Conservation (phyloP, 2,797 vertebrate genomes). For the Gobionotothen gibberifrons region DNA sequence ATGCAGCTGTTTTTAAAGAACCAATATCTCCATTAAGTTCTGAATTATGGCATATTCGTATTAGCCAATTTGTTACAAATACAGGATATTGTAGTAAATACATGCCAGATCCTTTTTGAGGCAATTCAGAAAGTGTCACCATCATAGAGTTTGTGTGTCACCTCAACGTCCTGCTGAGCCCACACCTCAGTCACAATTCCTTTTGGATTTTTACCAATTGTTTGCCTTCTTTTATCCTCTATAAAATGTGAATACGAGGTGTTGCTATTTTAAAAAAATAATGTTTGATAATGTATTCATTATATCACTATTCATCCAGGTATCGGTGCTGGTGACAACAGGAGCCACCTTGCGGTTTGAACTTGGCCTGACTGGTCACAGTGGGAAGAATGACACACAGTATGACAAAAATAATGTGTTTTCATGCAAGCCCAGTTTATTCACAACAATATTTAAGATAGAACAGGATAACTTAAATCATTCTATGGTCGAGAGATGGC, state of each 20-base stretch:
- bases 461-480: conserved; percentile 2
- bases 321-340: conserved; percentile 38
- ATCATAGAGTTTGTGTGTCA: too few relatives aligned
- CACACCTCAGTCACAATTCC: too few relatives aligned
- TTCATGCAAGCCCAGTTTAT: conserved; percentile 50
- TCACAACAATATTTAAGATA: conserved; percentile 41
- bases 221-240: too few relatives aligned
- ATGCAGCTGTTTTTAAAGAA: neutral
- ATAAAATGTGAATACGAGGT: too few relatives aligned
- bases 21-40: neutral
- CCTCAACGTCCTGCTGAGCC: too few relatives aligned
- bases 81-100: neutral
- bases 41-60: neutral
- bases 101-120: neutral
- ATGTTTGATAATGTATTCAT: too few relatives aligned
- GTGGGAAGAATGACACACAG: conserved; percentile 8
- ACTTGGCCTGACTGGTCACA: neutral
- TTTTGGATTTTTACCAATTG: too few relatives aligned
- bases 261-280: too few relatives aligned
- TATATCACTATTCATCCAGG: too few relatives aligned
- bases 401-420: neutral
- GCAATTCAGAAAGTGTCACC: neutral
- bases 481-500: neutral
- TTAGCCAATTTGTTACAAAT: neutral
- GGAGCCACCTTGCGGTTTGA: conserved; percentile 54